Evolutionary conservation across 2,113 vertebrate species (phyloP).

Genomic region (Cettia cetti): DNA sequence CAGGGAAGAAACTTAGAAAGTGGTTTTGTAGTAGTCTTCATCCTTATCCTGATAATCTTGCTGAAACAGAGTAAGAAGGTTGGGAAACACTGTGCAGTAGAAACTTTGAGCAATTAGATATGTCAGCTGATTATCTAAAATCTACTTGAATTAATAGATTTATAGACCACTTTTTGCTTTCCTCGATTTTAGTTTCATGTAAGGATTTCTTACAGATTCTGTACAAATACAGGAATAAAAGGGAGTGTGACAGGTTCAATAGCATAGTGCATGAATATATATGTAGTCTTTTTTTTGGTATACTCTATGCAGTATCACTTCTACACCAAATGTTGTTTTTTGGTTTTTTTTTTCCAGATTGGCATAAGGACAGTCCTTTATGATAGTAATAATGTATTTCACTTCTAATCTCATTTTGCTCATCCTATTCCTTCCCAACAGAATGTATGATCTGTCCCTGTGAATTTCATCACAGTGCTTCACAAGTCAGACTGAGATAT

Average conservation of each 20-base stretch:
- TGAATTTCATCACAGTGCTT: not conserved
- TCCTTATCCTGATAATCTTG: not conserved
- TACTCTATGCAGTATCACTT: not conserved
- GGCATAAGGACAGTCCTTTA: not conserved
- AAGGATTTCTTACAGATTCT: not conserved
- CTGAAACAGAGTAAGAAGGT: not conserved
- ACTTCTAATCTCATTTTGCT: not conserved
- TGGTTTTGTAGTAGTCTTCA: not conserved
- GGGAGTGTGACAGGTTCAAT: not conserved
- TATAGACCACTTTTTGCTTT: not conserved
- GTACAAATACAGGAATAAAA: not conserved
- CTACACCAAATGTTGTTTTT: not conserved
- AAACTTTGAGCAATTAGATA: not conserved
- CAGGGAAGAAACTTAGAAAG: not conserved
- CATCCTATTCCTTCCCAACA: not conserved
- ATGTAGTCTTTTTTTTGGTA: not conserved
- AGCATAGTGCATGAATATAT: not conserved
- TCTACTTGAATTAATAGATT: not conserved
- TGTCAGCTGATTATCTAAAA: not conserved
- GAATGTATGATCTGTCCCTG: not conserved
- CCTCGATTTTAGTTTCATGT: not conserved
- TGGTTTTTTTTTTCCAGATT: fast-evolving
- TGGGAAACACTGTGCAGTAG: not conserved
- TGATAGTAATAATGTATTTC: not conserved
- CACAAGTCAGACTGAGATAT: not conserved